phyloP scores from a whole-genome alignment of 37 sponge, comb jelly and placozoan species.

The Eunapius fragilis region DNA sequence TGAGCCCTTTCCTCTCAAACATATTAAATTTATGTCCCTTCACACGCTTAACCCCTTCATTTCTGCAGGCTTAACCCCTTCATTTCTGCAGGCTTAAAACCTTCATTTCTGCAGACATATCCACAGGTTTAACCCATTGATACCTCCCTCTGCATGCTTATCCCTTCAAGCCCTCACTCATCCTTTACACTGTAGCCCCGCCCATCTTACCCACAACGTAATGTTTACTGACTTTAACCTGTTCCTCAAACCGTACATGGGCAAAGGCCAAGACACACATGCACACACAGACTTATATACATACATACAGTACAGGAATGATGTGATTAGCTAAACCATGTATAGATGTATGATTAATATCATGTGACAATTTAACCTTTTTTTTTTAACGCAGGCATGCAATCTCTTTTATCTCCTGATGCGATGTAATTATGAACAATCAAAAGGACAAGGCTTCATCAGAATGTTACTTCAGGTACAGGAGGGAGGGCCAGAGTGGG shows the following conservation, averaged over 20 bases:
- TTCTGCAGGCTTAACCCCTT: background rate
- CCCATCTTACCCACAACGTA: too few species aligned
- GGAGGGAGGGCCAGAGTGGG: background rate
- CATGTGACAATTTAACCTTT: too few species aligned
- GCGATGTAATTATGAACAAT: slow-evolving; percentile 73
- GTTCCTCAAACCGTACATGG: too few species aligned
- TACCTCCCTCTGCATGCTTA: too few species aligned
- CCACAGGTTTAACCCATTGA: too few species aligned
- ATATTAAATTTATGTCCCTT: background rate
- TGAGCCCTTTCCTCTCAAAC: background rate
- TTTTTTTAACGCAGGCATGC: slow-evolving; percentile 66
- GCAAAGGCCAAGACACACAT: too few species aligned
- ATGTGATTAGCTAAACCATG: too few species aligned
- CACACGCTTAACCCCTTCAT: background rate
- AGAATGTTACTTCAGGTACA: slow-evolving; percentile 71
- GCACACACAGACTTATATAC: too few species aligned
- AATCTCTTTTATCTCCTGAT: slow-evolving; percentile 80
- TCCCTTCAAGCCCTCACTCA: background rate
- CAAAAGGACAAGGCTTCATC: slow-evolving; percentile 66
- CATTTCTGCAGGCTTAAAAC: background rate
- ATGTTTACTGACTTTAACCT: too few species aligned
- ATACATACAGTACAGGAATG: too few species aligned
- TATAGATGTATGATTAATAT: too few species aligned
- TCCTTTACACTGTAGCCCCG: too few species aligned
- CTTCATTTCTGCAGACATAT: background rate